phyloP scores from a whole-genome alignment of 2,797 vertebrate species.

The Acrossocheilus wenchowensis region DNA sequence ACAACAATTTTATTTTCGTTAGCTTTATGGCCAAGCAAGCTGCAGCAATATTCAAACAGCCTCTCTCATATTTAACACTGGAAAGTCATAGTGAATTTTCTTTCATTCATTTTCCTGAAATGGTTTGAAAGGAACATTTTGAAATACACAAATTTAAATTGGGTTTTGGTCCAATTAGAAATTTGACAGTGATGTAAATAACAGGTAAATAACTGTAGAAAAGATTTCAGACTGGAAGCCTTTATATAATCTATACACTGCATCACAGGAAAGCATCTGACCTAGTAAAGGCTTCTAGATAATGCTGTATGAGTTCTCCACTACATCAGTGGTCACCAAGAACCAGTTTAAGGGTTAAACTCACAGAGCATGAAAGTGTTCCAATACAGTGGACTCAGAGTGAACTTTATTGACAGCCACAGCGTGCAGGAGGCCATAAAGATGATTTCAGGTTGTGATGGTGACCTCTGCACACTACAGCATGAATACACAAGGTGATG shows the following conservation, averaged over 20 bases:
- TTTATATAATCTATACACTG: neutral
- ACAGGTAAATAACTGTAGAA: neutral
- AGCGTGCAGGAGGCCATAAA: slow-evolving; percentile 58
- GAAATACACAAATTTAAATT: neutral
- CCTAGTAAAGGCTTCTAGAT: neutral
- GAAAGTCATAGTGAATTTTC: neutral
- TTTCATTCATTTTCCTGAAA: neutral
- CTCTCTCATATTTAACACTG: neutral
- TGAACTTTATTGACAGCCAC: slow-evolving; percentile 53
- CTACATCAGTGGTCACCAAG: slow-evolving; percentile 3
- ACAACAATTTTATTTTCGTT: neutral
- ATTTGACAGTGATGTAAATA: neutral
- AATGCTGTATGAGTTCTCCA: neutral
- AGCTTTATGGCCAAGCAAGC: neutral
- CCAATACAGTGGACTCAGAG: slow-evolving; percentile 45
- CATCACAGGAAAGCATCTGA: neutral
- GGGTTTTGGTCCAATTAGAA: neutral
- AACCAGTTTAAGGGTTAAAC: slow-evolving; percentile 36
- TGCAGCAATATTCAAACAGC: neutral
- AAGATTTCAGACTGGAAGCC: neutral
- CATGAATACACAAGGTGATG: slow-evolving; percentile 57
- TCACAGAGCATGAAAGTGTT: slow-evolving; percentile 46
- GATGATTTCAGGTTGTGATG: slow-evolving; percentile 58
- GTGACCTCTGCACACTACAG: slow-evolving; percentile 62
- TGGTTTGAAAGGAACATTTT: neutral